Conservation (phyloP, 2,797 vertebrate species). For the Tragelaphus eurycerus region DNA sequence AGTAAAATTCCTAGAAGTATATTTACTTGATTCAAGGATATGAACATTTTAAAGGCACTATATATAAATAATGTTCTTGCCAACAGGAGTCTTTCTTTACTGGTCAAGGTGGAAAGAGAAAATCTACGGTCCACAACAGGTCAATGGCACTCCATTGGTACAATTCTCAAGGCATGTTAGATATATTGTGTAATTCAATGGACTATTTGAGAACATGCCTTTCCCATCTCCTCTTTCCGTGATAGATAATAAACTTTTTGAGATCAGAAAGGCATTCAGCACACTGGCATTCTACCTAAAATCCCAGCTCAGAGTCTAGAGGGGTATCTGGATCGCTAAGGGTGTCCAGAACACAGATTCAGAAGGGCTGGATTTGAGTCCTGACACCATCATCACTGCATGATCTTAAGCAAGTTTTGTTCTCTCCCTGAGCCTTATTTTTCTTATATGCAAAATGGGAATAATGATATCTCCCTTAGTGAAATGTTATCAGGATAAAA, state of each 20-base stretch:
- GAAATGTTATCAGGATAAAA: slow-evolving; percentile 35
- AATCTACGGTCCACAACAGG: slow-evolving; percentile 13
- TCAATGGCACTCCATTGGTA: neutral
- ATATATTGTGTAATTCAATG: slow-evolving; percentile 1
- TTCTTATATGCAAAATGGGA: slow-evolving; percentile 9
- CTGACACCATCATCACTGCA: neutral
- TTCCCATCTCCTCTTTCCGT: neutral
- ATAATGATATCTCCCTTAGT: neutral
- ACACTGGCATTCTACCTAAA: neutral
- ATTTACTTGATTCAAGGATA: slow-evolving; percentile 35
- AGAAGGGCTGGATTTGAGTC: neutral
- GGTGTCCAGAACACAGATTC: neutral
- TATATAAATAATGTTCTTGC: slow-evolving; percentile 5
- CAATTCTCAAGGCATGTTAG: slow-evolving; percentile 38
- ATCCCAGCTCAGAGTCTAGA: neutral
- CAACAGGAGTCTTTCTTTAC: slow-evolving; percentile 28
- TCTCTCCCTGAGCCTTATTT: neutral
- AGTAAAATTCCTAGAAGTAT: slow-evolving; percentile 33
- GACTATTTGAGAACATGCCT: slow-evolving; percentile 24
- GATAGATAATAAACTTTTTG: neutral
- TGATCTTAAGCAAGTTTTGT: neutral
- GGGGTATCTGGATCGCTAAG: neutral
- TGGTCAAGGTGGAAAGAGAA: slow-evolving; percentile 37
- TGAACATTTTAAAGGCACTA: neutral
- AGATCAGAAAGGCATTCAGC: slow-evolving; percentile 28